Base-by-base conservation (phyloP, 2,797 vertebrate species). In the Gymnoscopelus braueri region DNA sequence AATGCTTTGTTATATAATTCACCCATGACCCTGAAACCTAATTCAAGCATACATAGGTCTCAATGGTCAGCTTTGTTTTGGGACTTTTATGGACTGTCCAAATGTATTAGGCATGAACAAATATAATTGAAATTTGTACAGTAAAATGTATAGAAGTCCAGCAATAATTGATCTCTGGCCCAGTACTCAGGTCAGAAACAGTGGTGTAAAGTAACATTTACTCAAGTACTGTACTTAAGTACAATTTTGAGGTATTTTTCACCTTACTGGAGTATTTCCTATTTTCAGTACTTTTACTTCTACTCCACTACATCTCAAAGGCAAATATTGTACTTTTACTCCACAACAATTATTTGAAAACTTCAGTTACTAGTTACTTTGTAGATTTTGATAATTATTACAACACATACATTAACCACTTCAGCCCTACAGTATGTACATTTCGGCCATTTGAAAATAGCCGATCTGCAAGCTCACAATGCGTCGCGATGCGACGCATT, bases 1-100 rank as follows among this genome's bases (percentile, higher is more conserved):
- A 1, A 49, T 26, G 70, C 72, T 75, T 75, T 79, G 82, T 85
- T 74, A 39, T 52, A 2, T 26, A 65, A 32, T 56, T 32, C 78
- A 65, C 48, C 15, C 51, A n/a, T 5, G 59, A 56, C 54, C 68
- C 29, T 56, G 13, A 54, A n/a, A 61, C 71, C 47, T 12, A 57
- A 67, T 48, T 24, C 5, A 13, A 44, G 62, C 5, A 10, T 10
- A 23, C 5, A 8, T 10, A 23, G 5, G 26, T 35, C 56, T 58
- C 2, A 54, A 35, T 56, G 13, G 64, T 12, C 26, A 24, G 48
- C 5, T 14, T 14, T 52, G 4, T 58, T 63, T 58, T 59, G 11
- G 6, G 8, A 26, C 1, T 59, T 62, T 7, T 19, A n/a, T 47
- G 13, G 19, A 19, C 54, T 35, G 32, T 10, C 5, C 24, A 54